phyloP scores from a whole-genome alignment of 2,113 vertebrate species.

The Ptilonorhynchus violaceus region DNA sequence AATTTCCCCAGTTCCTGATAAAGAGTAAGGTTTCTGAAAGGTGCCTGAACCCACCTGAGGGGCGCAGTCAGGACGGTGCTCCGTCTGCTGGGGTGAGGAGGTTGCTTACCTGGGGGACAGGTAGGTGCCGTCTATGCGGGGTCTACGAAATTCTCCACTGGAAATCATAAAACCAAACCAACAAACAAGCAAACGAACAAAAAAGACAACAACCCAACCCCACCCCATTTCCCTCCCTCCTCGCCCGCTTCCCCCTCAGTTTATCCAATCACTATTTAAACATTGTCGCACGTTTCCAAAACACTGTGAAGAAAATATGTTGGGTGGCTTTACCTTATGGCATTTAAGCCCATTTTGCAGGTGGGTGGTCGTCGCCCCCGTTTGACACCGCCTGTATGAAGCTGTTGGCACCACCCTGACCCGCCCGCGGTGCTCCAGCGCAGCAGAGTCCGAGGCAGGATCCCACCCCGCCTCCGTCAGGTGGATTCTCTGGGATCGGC shows the following conservation, averaged over 20 bases:
- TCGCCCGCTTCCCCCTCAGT: background rate
- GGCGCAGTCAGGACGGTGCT: rapidly evolving
- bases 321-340: background rate
- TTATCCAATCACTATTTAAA: background rate
- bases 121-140: rapidly evolving
- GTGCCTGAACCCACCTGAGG: no score
- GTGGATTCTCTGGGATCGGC: background rate
- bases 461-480: background rate
- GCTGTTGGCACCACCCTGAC: no score
- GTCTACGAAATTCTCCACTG: background rate
- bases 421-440: background rate
- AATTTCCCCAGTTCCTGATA: background rate
- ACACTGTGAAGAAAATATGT: rapidly evolving
- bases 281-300: background rate
- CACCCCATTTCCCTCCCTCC: no score
- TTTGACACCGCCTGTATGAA: background rate
- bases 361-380: rapidly evolving
- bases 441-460: no score
- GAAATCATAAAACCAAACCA: background rate
- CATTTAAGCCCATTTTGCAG: background rate
- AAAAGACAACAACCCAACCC: no score
- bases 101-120: rapidly evolving
- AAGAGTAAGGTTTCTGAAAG: background rate
- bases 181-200: no score
- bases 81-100: rapidly evolving